These are phyloP conservation scores for Nasonovia ribisnigri DNA, from an alignment of 2,888 invertebrate species.

Conservation along the genomic window DNA sequence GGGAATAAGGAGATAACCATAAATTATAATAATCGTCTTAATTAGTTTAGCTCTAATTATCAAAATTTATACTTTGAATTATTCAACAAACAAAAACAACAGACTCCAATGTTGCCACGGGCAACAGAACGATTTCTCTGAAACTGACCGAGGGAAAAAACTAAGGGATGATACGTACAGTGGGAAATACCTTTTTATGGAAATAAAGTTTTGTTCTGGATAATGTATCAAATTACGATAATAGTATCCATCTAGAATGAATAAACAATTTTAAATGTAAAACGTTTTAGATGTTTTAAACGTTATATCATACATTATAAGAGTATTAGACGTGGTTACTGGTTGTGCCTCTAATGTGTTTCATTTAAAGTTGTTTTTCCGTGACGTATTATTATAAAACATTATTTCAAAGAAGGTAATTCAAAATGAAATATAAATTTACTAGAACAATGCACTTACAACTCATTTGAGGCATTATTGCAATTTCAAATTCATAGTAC, in stretches of 20 bases:
- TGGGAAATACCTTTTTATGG: conserved; percentile 15
- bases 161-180: background rate
- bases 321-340: background rate
- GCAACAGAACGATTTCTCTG: conserved; percentile 37
- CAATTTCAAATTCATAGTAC: background rate
- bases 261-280: conserved; percentile 5
- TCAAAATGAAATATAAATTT: background rate
- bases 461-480: background rate
- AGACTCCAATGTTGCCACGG: conserved; percentile 31
- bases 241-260: background rate
- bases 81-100: conserved; percentile 48
- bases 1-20: conserved; percentile 40
- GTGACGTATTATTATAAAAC: too few species aligned
- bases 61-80: conserved; percentile 44
- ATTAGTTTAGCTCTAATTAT: conserved; percentile 51
- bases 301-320: background rate
- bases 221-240: conserved; percentile 29
- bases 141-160: conserved; percentile 31
- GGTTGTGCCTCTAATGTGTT: background rate
- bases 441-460: background rate
- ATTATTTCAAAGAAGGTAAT: background rate
- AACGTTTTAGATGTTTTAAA: background rate
- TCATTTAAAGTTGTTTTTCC: background rate
- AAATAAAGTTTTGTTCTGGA: conserved; percentile 31
- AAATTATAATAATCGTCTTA: conserved; percentile 60